Conservation (phyloP, 2,113 vertebrate species). For the Rostratula benghalensis region DNA sequence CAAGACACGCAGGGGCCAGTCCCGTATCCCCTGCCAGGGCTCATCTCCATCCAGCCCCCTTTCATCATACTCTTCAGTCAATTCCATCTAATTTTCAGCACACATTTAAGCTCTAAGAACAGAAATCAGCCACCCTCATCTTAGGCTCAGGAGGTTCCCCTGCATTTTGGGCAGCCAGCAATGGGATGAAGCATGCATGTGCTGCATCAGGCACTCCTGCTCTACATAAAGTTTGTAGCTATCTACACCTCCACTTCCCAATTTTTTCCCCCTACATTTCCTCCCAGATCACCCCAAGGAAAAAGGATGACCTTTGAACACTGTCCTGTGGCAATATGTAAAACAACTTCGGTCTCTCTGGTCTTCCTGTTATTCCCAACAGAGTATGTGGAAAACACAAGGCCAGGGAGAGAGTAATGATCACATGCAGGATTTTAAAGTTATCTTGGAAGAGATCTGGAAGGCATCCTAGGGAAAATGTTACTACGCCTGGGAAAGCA, state of each 20-base stretch:
- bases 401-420: not conserved
- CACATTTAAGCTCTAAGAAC: not conserved
- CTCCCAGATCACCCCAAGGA: not conserved
- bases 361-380: not conserved
- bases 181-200: rapidly evolving
- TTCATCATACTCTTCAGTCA: not conserved
- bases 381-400: rapidly evolving
- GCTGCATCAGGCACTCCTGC: not conserved
- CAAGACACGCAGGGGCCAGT: not conserved
- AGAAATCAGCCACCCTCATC: not conserved
- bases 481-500: not conserved
- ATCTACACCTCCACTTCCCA: not conserved
- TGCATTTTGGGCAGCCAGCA: not conserved
- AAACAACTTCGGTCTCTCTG: not conserved
- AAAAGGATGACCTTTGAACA: not conserved
- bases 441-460: not conserved
- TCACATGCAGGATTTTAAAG: not conserved
- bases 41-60: not conserved
- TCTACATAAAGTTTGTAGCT: not conserved
- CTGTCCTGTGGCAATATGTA: not conserved
- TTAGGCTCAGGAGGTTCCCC: rapidly evolving
- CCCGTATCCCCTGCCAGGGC: not conserved
- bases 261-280: not conserved
- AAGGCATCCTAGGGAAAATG: not conserved
- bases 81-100: not conserved